Conservation (phyloP, 1,140 invertebrate species). For the Teleogryllus occipitalis region DNA sequence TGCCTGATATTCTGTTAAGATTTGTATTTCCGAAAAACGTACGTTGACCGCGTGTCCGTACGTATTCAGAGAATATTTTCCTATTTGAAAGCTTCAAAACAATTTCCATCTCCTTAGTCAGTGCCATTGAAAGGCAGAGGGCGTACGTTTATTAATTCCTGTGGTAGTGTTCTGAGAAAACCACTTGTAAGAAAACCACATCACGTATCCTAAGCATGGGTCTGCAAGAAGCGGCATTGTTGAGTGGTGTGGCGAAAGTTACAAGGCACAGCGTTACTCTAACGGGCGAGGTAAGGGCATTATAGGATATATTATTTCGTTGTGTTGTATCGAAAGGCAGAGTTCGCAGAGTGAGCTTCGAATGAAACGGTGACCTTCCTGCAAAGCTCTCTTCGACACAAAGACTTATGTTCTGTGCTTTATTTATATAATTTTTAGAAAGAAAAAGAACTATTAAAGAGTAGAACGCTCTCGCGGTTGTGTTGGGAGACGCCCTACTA, state of each 20-base stretch:
- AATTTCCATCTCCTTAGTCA: not conserved
- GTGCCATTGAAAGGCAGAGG: not conserved
- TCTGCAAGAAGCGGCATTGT: not conserved
- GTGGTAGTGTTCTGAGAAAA: not conserved
- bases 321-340: not conserved
- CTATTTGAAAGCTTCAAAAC: not conserved
- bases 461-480: not conserved
- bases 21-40: no score
- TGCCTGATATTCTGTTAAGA: not conserved
- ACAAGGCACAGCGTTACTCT: not conserved
- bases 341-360: not conserved
- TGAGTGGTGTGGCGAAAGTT: not conserved
- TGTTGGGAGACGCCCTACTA: not conserved
- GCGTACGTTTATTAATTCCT: not conserved
- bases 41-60: no score
- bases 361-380: not conserved
- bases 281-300: not conserved
- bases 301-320: not conserved
- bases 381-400: not conserved
- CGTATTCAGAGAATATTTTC: not conserved
- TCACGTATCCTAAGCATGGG: not conserved
- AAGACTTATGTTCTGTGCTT: constrained; percentile 12
- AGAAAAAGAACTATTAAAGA: not conserved
- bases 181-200: not conserved
- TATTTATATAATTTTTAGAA: not conserved